Evolutionary conservation across 2,113 vertebrate species (phyloP).

Genomic region (Dascyllus trimaculatus): DNA sequence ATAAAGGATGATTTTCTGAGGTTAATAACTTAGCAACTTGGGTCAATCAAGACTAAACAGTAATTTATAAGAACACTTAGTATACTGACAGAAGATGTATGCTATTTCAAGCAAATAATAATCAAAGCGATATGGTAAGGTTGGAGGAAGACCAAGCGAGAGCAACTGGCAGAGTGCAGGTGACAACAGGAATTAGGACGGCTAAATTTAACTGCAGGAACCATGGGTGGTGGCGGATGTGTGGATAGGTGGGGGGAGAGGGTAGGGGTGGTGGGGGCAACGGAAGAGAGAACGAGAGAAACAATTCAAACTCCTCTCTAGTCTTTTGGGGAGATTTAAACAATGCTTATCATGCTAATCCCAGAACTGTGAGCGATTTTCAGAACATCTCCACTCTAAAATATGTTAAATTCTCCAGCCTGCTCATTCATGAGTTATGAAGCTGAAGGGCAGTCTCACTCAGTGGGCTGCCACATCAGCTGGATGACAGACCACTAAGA

Average conservation of each 20-base stretch:
- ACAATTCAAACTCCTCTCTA: not conserved
- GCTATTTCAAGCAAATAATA: not conserved
- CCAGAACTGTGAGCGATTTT: conserved; percentile 19
- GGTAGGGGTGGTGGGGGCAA: not conserved
- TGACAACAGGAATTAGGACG: conserved; percentile 50
- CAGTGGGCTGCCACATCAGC: not conserved
- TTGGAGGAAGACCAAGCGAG: conserved; percentile 1
- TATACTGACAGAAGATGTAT: too few relatives aligned
- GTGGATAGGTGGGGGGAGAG: not conserved
- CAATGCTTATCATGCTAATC: conserved; percentile 7
- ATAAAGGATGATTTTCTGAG: not conserved
- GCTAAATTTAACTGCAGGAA: conserved; percentile 50
- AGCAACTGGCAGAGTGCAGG: conserved; percentile 23
- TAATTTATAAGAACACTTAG: not conserved
- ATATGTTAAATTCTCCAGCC: not conserved
- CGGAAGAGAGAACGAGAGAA: not conserved
- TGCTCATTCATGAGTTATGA: conserved; percentile 14
- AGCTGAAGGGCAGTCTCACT: conserved; percentile 21
- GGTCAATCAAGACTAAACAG: conserved; percentile 1
- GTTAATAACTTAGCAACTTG: conserved; percentile 10
- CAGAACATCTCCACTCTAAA: too few relatives aligned
- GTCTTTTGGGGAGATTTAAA: conserved; percentile 35
- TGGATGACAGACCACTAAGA: not conserved
- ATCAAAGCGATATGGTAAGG: not conserved
- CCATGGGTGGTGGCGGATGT: conserved; percentile 18